Percentiles rank a stretch among this genome's conserved stretches.
These are phyloP conservation scores for Epiperipatus broadwayi DNA, from an alignment of 2,888 invertebrate genomes.

Conservation along the genomic window DNA sequence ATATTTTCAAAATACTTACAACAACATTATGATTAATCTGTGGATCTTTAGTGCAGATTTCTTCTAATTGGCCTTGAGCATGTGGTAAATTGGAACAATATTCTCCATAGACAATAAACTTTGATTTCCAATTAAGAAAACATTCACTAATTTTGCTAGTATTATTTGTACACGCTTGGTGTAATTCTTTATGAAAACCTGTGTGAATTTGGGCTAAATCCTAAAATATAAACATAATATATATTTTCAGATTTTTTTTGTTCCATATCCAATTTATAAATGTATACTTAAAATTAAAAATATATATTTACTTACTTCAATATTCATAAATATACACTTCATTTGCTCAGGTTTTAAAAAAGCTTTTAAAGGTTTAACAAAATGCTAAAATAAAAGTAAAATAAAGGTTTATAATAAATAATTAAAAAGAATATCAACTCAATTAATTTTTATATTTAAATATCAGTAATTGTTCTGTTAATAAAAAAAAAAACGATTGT, in stretches of 20 bases:
- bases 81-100: conserved; percentile 82
- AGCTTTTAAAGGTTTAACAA: too few relatives aligned
- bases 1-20: conserved; percentile 38
- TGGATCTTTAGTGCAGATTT: conserved; percentile 46
- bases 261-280: too few relatives aligned
- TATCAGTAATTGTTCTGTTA: too few relatives aligned
- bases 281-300: too few relatives aligned
- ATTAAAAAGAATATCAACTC: too few relatives aligned
- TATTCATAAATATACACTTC: conserved; percentile 5
- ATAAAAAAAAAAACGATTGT: too few relatives aligned
- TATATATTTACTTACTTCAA: too few relatives aligned
- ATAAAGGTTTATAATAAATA: too few relatives aligned
- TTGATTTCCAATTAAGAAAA: conserved; percentile 73
- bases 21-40: conserved; percentile 44
- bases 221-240: conserved; percentile 31
- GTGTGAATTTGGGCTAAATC: conserved; percentile 68
- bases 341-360: background rate
- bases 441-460: too few relatives aligned
- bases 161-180: conserved; percentile 39
- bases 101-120: conserved; percentile 77
- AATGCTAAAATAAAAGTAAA: too few relatives aligned
- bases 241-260: too few relatives aligned
- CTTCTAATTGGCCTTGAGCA: conserved; percentile 68
- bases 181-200: conserved; percentile 58
- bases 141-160: conserved; percentile 46